Conservation (phyloP, 2,888 invertebrate species). For the Eugnorisma glareosa region DNA sequence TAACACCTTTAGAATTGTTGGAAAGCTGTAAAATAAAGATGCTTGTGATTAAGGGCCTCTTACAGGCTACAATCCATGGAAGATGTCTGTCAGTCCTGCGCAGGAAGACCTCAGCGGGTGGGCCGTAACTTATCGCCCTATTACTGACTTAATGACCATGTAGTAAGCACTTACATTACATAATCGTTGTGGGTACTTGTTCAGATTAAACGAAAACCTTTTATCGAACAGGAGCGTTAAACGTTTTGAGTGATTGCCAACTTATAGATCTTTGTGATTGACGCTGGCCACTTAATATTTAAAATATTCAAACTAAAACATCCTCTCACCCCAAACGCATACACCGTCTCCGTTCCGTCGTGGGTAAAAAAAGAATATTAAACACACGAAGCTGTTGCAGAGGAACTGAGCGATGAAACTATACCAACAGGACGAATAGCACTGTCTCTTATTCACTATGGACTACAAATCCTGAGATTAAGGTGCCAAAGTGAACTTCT, state of each 20-base stretch:
- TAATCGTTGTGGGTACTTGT: too few relatives aligned
- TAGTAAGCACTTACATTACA: too few relatives aligned
- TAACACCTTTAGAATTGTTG: slow-evolving; percentile 81
- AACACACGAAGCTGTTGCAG: background rate
- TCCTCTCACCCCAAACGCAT: too few relatives aligned
- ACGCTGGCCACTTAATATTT: background rate
- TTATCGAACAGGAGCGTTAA: background rate
- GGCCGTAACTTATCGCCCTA: too few relatives aligned
- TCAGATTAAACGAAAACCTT: background rate
- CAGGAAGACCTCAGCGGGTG: background rate
- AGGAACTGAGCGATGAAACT: background rate
- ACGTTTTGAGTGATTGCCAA: background rate
- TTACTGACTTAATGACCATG: too few relatives aligned
- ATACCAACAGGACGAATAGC: background rate
- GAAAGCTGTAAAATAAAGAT: slow-evolving; percentile 76
- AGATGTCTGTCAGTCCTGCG: background rate
- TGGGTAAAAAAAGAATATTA: background rate
- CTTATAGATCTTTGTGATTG: background rate
- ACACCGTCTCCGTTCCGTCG: too few relatives aligned
- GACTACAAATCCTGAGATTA: background rate
- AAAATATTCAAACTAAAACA: background rate
- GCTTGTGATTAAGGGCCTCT: background rate
- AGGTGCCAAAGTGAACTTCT: background rate
- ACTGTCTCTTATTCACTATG: background rate
- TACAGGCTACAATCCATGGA: background rate